Percentiles rank a stretch among this genome's conserved stretches.
Evolutionary conservation across 2,113 vertebrate species (phyloP).

Genomic region (Herpetotheres cachinnans): DNA sequence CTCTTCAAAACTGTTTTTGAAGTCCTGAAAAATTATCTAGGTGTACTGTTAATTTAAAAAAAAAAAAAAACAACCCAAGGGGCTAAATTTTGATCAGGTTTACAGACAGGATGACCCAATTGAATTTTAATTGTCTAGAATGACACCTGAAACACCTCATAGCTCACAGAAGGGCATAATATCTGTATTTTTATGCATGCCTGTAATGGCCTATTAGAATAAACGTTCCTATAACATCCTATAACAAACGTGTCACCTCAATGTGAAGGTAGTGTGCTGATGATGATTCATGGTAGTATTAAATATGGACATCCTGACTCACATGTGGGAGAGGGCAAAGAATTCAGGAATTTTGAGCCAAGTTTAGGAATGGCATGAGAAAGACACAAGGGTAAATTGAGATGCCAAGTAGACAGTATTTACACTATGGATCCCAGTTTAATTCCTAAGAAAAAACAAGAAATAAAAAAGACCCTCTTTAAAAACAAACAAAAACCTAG

Average conservation of each 20-base stretch:
- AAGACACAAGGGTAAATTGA: neutral
- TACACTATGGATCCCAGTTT: neutral
- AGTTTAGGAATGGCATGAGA: neutral
- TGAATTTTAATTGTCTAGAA: neutral
- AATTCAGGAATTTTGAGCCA: neutral
- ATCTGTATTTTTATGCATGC: neutral
- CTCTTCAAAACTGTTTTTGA: conserved; percentile 10
- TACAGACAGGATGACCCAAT: neutral
- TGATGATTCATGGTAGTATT: neutral
- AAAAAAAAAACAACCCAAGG: neutral
- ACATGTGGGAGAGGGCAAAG: neutral
- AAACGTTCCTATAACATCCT: neutral
- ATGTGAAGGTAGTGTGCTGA: neutral
- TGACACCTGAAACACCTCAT: neutral
- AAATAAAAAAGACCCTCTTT: neutral
- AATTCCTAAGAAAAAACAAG: neutral
- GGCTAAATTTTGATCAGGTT: neutral
- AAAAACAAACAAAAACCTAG: neutral
- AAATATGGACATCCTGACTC: neutral
- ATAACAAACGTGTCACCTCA: neutral
- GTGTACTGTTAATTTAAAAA: neutral
- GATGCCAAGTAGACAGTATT: neutral
- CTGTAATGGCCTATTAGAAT: neutral
- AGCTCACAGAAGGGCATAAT: neutral
- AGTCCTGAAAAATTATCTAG: neutral